These are phyloP conservation scores for Marronus borbonicus DNA, from an alignment of 2,888 invertebrate genomes.

Conservation along the genomic window DNA sequence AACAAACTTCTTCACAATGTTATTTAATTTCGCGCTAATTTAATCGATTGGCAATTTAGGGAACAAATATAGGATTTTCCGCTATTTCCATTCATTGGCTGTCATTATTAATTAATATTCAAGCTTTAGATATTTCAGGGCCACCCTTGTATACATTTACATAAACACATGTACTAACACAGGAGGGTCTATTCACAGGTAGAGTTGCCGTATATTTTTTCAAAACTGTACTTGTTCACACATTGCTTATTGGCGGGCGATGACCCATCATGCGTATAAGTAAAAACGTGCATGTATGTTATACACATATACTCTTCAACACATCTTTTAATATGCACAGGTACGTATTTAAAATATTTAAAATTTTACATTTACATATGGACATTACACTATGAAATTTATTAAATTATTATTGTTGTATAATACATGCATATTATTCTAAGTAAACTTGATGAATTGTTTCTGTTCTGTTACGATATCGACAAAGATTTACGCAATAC, in stretches of 20 bases:
- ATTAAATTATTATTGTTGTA: no score
- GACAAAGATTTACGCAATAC: not conserved
- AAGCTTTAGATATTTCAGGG: not conserved
- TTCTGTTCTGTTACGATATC: not conserved
- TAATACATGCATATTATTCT: no score
- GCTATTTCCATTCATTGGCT: not conserved
- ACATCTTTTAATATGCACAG: not conserved
- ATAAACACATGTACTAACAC: constrained; percentile 8
- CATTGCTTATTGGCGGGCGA: constrained; percentile 57
- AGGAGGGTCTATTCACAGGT: constrained; percentile 45
- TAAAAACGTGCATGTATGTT: constrained; percentile 54
- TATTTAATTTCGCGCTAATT: no score
- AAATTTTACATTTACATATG: no score
- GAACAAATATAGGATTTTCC: not conserved
- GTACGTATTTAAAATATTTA: constrained; percentile 6
- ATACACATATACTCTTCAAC: constrained; percentile 43
- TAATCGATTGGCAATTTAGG: no score
- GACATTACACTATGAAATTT: no score
- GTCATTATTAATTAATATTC: not conserved
- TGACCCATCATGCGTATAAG: constrained; percentile 58
- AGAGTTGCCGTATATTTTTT: constrained; percentile 54
- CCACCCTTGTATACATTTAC: constrained; percentile 16
- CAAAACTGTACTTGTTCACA: constrained; percentile 57
- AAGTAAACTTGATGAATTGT: not conserved
- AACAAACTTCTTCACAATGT: no score